Evolutionary conservation across 92 coral and sea anemone genomes (phyloP), one percentile per base, ranked within the genome.

Genomic region (Blastomussa wellsi): DNA sequence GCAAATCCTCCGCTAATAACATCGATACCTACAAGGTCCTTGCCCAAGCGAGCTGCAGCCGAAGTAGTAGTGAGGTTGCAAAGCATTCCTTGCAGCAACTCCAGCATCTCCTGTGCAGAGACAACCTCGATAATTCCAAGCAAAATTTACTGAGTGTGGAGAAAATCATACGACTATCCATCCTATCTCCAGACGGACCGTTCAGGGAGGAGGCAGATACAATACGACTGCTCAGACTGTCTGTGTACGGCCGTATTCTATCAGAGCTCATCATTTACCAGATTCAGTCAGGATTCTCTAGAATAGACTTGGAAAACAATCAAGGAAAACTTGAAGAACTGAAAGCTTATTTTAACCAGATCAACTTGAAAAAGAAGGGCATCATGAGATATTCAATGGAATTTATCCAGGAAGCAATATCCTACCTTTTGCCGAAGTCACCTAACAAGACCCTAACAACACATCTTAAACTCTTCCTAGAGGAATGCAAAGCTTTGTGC

Each of bases 71-170:
- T 29, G 16, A 31, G 15, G 76, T 81, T 38, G 78, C 48, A 31
- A 72, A 32, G 66, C 85, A 70, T 39, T 48, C 78, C 29, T 2
- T 68, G 29, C 48, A 81, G 10, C 85, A 42, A 38, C 85, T 81
- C 22, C 26, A 62, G 48, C 76, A 72, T 69, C 85, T 81, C 13
- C 48, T 81, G 29, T 81, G 47, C 85, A 81, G 69, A 67, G 78
- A 68, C 31, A 19, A 24, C 17, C 35, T 28, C 22, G 28, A 62
- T 10, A 31, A 22, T 22, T n/a, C 17, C 47, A 57, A 41, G 31
- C 47, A 19, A 48, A 81, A 62, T 37, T 15, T 41, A 36, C 33
- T 59, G 55, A 38, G 13, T 9, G 65, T 68, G 32, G 85, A 81
- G 41, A 35, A 15, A 31, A 81, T 81, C 44, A 17, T 81, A 5